Evolutionary conservation across 2,113 vertebrate species (phyloP), one percentile per base, ranked within the genome.

Genomic region (Penelope pileata): DNA sequence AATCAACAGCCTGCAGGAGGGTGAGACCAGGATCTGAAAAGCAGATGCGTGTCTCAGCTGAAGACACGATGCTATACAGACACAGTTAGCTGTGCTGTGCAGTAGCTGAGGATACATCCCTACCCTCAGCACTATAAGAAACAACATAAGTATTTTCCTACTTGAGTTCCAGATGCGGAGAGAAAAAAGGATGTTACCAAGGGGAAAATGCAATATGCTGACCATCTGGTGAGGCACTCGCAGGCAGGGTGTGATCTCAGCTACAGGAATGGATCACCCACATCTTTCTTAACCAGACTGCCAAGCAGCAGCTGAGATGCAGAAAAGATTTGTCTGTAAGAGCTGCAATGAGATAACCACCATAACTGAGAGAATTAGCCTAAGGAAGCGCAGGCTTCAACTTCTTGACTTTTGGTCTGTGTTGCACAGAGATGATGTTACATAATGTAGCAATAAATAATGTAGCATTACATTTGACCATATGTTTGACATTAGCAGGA

Each of bases 71-170:
- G 3, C 64, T 29, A 21, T 6, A 2, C 16, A 77, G 68, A 34
- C 40, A 24, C 0, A 29, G 47, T 45, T 32, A 78, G 58, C 77
- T 79, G 69, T 24, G 4, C 43, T 16, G 9, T 48, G 62, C 70
- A 6, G 5, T 56, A 66, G 81, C 88, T 91, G 67, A 83, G 91
- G 90, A 78, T 72, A 29, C 16, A 0, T 60, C 92, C 83, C 76
- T 32, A 73, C 90, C 83, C 88, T 76, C 90, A 90, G 51, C 90
- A 68, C 64, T 43, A 29, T 29, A 51, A 82, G 94, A 94, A 96
- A 96, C 95, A 96, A 96, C 95, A 96, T 10, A 96, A 96, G 92
- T 95, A 96, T 96, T 96, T 96, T 93, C 92, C 92, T 94, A 63
- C 80, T 92, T 86, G 83, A 81, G 76, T 93, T 96, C 96, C 94